Base-by-base conservation (phyloP, 2,113 vertebrate species). In the Salminus brasiliensis region DNA sequence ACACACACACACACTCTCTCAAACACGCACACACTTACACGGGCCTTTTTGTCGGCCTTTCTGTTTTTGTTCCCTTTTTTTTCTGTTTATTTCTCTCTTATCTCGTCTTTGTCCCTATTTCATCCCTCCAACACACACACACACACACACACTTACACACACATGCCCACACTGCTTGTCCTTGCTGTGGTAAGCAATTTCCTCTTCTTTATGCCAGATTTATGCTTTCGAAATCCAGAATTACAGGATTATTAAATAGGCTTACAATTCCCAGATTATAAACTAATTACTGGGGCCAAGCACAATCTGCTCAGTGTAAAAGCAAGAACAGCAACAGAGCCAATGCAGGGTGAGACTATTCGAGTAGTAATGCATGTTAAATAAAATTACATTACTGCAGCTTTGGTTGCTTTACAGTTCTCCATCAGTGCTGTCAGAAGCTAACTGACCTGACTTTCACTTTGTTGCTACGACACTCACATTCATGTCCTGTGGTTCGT, bases 171-270 rank as follows among this genome's bases (percentile, higher is more conserved):
- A 25, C 5, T 41, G 21, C 52, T 34, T 69, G 52, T 79, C 59
- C 45, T 78, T 41, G 30, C 76, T 59, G 67, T 23, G 21, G 10
- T 62, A 71, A 79, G 72, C n/a, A 79, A 80, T 66, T 55, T 32
- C 41, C 60, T 65, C 70, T 52, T 52, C 39, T 27, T 59, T 45
- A 16, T 36, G 25, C 39, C 45, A 4, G n/a, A 30, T 57, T n/a
- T n/a, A n/a, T n/a, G n/a, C n/a, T n/a, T 80, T 65, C 70, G 21
- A 7, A 74, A 80, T 73, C 78, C 47, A 80, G 13, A 80, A 79
- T 63, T 67, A 34, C 34, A 47, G 27, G 60, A 80, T 73, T 80
- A 80, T 67, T 67, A 43, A 39, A 52, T 32, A 30, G 41, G 10
- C 8, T 66, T 75, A 55, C 53, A 69, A 36, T 63, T 70, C 69